A percentile compares a stretch with the other conserved stretches of the same genome.
These are phyloP conservation scores for Epirrita christyi DNA, from an alignment of 2,888 invertebrate species.

Conservation along the genomic window DNA sequence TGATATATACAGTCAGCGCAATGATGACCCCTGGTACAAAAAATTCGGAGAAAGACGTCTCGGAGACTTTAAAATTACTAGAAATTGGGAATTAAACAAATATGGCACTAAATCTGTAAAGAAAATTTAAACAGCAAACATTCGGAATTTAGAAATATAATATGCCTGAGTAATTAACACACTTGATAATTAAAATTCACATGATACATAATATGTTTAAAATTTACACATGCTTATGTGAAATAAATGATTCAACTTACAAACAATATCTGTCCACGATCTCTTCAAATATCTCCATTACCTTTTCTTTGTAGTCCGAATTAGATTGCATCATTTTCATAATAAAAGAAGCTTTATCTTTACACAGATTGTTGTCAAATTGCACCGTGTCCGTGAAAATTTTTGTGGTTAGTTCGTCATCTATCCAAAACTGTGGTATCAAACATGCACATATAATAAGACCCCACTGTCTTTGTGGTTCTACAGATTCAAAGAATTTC, in stretches of 20 bases:
- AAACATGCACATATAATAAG: conserved; percentile 83
- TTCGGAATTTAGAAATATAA: background rate
- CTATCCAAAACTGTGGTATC: conserved; percentile 80
- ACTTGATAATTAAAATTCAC: background rate
- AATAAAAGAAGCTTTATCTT: conserved; percentile 82
- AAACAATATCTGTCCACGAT: conserved; percentile 77
- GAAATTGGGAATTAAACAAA: conserved; percentile 59
- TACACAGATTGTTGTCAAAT: conserved; percentile 82
- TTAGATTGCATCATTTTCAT: conserved; percentile 81
- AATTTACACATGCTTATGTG: background rate
- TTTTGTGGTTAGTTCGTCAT: conserved; percentile 73
- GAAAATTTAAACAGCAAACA: conserved; percentile 4
- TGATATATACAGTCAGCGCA: conserved; percentile 71
- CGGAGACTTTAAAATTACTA: conserved; percentile 64
- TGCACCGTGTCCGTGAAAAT: conserved; percentile 75
- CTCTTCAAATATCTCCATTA: conserved; percentile 83
- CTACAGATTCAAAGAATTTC: conserved; percentile 71
- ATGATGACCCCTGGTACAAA: conserved; percentile 73
- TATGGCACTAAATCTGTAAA: conserved; percentile 55
- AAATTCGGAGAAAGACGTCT: conserved; percentile 65
- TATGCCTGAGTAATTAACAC: background rate
- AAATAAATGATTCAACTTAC: conserved; percentile 12
- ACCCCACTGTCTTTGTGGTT: conserved; percentile 80
- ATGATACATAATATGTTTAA: background rate
- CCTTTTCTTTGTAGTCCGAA: conserved; percentile 73